These are phyloP conservation scores for Argyra leucocephala DNA, from an alignment of 2,888 invertebrate genomes.

Conservation along the genomic window DNA sequence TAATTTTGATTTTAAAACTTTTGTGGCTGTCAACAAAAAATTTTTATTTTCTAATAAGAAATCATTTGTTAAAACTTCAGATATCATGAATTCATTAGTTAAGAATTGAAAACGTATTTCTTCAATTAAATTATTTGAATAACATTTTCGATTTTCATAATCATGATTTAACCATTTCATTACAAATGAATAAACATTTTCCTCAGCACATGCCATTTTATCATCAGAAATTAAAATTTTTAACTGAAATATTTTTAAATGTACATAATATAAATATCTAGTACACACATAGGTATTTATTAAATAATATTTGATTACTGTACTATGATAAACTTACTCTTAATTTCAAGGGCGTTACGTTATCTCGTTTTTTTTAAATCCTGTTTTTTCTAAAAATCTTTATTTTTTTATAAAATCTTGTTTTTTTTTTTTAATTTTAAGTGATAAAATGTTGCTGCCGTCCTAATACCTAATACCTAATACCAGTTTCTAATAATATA, in stretches of 20 bases:
- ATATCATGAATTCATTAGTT: slow-evolving; percentile 8
- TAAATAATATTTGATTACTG: too few species aligned
- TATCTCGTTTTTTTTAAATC: too few species aligned
- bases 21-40: not conserved
- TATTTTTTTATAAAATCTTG: too few species aligned
- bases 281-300: too few species aligned
- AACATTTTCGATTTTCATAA: not conserved
- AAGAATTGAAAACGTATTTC: slow-evolving; percentile 11
- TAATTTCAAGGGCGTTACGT: too few species aligned
- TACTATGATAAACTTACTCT: too few species aligned
- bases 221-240: slow-evolving; percentile 8
- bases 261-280: too few species aligned
- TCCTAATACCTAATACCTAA: too few species aligned
- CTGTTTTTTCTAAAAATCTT: too few species aligned
- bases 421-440: too few species aligned
- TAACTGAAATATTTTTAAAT: not conserved
- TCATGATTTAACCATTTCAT: slow-evolving; percentile 9
- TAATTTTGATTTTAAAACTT: slow-evolving; percentile 11
- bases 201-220: slow-evolving; percentile 2
- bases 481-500: too few species aligned
- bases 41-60: slow-evolving; percentile 4
- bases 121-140: slow-evolving; percentile 11
- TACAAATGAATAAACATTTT: slow-evolving; percentile 9
- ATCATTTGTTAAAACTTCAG: slow-evolving; percentile 9
- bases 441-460: too few species aligned